phyloP scores from a whole-genome alignment of 1,140 invertebrate genomes.

The Rhagoletis pomonella region DNA sequence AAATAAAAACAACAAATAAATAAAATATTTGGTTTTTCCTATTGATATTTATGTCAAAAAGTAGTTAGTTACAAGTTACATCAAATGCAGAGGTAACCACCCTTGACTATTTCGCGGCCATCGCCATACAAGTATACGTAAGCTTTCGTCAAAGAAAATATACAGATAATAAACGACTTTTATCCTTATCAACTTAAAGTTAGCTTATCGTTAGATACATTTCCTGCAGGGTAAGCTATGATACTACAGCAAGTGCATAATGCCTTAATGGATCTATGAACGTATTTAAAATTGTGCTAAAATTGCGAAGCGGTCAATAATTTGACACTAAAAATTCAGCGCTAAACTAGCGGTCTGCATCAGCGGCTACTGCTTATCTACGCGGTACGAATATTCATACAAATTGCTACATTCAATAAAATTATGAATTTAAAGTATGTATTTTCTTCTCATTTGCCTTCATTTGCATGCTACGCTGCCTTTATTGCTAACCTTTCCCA shows the following conservation, averaged over 20 bases:
- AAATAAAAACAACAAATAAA: too few species aligned
- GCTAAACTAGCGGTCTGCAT: neutral
- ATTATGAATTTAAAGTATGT: constrained; percentile 45
- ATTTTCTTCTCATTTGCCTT: constrained; percentile 5
- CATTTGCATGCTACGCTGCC: constrained; percentile 22
- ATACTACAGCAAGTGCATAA: neutral
- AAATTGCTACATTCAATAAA: neutral
- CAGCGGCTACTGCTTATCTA: neutral
- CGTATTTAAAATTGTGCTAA: too few species aligned
- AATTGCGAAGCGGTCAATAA: neutral
- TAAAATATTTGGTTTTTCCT: too few species aligned
- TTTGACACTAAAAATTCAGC: neutral
- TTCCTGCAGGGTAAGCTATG: neutral
- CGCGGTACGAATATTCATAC: neutral
- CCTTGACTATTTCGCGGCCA: too few species aligned
- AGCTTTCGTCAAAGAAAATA: too few species aligned
- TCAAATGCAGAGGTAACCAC: too few species aligned
- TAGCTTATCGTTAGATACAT: too few species aligned
- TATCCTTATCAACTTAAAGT: too few species aligned
- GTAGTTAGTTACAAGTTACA: too few species aligned
- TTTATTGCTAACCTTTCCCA: constrained; percentile 32
- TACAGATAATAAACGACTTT: too few species aligned
- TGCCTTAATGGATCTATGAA: neutral
- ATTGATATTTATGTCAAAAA: too few species aligned
- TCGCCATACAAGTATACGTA: too few species aligned